Conservation (phyloP, 2,888 invertebrate species). For the Cantharis nigra region DNA sequence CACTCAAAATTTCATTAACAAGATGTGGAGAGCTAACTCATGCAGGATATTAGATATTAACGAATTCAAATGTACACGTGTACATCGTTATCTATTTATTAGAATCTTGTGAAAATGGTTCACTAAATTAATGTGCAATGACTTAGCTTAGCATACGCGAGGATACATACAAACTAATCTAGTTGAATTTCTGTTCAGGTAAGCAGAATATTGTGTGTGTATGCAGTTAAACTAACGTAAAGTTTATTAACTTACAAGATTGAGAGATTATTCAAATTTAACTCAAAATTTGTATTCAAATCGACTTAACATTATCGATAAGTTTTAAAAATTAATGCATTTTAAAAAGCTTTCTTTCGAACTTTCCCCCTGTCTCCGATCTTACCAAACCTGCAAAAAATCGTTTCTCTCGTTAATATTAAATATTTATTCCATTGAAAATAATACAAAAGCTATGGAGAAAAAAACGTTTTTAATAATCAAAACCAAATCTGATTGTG, state of each 20-base stretch:
- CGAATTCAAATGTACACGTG: neutral
- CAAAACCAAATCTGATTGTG: neutral
- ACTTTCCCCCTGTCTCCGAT: neutral
- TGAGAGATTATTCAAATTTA: neutral
- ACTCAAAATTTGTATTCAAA: neutral
- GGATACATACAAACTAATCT: neutral
- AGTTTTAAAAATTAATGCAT: neutral
- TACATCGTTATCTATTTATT: conserved; percentile 1
- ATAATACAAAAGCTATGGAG: neutral
- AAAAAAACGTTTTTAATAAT: neutral
- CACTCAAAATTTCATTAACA: neutral
- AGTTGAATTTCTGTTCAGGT: conserved; percentile 3
- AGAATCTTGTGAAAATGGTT: neutral
- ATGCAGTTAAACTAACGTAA: neutral
- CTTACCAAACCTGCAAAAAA: neutral
- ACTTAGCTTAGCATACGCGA: conserved; percentile 3
- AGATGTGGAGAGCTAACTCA: neutral
- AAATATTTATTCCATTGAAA: neutral
- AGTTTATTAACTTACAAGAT: neutral
- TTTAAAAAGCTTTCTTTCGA: neutral
- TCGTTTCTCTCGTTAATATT: neutral
- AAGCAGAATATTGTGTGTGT: conserved; percentile 1
- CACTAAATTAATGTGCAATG: neutral
- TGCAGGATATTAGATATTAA: neutral
- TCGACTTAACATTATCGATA: neutral